phyloP scores from a whole-genome alignment of 1,140 invertebrate species.

The Apolygus lucorum region DNA sequence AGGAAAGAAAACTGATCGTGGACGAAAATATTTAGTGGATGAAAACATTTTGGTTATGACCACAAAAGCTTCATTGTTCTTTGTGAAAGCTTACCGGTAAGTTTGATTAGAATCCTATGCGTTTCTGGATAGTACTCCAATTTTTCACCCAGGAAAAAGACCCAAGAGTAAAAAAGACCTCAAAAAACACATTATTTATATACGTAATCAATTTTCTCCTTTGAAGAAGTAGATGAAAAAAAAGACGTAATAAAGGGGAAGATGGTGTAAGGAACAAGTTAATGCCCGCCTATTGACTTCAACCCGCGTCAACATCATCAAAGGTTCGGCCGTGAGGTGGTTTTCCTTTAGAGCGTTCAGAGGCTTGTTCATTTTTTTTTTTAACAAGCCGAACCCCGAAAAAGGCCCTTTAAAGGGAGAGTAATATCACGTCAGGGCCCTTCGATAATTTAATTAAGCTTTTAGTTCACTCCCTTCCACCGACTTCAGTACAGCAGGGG shows the following conservation, averaged over 20 bases:
- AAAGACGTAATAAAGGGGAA: not conserved
- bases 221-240: not conserved
- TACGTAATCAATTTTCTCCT: conserved; percentile 3
- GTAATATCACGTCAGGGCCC: conserved; percentile 21
- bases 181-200: not conserved
- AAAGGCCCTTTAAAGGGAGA: not conserved
- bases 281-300: conserved; percentile 18
- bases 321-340: not conserved
- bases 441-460: conserved; percentile 21
- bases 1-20: too few species aligned
- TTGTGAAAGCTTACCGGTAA: too few species aligned
- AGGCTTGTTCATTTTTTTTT: conserved; percentile 3
- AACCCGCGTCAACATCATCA: conserved; percentile 18
- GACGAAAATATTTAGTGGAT: too few species aligned
- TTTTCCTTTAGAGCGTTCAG: not conserved
- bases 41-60: too few species aligned
- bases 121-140: too few species aligned
- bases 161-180: not conserved
- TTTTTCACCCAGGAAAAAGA: not conserved
- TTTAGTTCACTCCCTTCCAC: conserved; percentile 3
- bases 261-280: conserved; percentile 15
- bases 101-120: too few species aligned
- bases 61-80: too few species aligned
- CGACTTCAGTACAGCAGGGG: not conserved
- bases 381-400: conserved; percentile 3